Base-by-base conservation (phyloP, 2,113 vertebrate genomes). In the Hyaena hyaena region DNA sequence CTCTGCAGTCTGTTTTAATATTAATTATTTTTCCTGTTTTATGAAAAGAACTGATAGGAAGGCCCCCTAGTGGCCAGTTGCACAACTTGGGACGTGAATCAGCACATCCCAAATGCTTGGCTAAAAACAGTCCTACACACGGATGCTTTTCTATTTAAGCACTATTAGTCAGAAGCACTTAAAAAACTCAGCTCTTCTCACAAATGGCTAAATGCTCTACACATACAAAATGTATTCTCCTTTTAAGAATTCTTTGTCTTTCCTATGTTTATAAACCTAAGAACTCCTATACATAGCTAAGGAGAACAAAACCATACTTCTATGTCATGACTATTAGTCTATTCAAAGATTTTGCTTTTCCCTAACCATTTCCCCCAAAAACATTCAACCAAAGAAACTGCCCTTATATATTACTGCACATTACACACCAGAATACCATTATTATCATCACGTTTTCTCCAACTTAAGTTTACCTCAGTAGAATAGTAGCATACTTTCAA, bases 51-150 rank as follows among this genome's bases (percentile, higher is more conserved):
- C 92, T 90, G 58, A 90, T 12, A 50, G 80, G 86, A 96, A 97
- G 82, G 98, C 97, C 97, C 98, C 97, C 71, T 93, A 93, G 97
- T 97, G 98, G 98, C 87, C 80, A 61, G 58, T 23, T 24, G 58
- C 58, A 61, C 21, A 61, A 9, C 23, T 61, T 23, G 8, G 58
- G 58, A 61, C 24, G 58, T 61, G 58, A 9, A 23, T 61, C 21
- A 5, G 11, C 68, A 61, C 23, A 45, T 71, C 63, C 39, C 28
- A 71, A 85, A 66, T 17, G 48, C 43, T 74, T 87, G 73, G 88
- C n/a, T 33, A 31, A 53, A 84, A 92, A 61, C n/a, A 94, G 65
- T 6, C 11, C 61, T 48, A 10, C 1, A n/a, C 15, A 11, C 0
- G 7, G 48, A 31, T 87, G 45, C n/a, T 1, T 89, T 96, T 76